These are phyloP conservation scores for Drosophila pegasa DNA, from an alignment of 2,888 invertebrate species.

Conservation along the genomic window DNA sequence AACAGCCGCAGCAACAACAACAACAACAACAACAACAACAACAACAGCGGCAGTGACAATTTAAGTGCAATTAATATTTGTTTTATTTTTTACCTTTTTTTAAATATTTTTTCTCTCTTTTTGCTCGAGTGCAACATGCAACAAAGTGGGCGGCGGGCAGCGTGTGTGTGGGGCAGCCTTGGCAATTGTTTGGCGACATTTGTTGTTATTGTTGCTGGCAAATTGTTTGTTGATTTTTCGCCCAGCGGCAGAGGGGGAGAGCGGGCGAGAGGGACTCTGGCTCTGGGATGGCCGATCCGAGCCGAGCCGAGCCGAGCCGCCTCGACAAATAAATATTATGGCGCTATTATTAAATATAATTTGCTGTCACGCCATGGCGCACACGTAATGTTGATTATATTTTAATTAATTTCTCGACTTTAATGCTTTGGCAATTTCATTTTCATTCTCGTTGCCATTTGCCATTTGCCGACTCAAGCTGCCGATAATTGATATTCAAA, in stretches of 20 bases:
- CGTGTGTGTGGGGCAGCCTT: slow-evolving; percentile 38
- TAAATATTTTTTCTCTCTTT: slow-evolving; percentile 5
- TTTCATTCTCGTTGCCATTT: slow-evolving; percentile 25
- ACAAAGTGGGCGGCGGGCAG: slow-evolving; percentile 40
- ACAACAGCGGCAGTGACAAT: slow-evolving; percentile 72
- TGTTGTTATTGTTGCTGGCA: slow-evolving; percentile 28
- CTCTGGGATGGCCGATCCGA: background rate
- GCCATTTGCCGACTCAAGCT: background rate
- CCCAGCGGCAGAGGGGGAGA: slow-evolving; percentile 18
- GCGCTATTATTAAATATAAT: slow-evolving; percentile 75
- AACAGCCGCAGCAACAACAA: slow-evolving; percentile 12
- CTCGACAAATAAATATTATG: slow-evolving; percentile 59
- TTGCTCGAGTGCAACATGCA: slow-evolving; percentile 62
- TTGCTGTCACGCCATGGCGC: slow-evolving; percentile 81
- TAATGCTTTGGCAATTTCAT: slow-evolving; percentile 81
- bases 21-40: slow-evolving; percentile 16
- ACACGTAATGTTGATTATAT: slow-evolving; percentile 82
- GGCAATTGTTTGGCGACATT: slow-evolving; percentile 23
- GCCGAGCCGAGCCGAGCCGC: background rate
- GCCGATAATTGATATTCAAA: background rate
- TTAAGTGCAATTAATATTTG: slow-evolving; percentile 75
- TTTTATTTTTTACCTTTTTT: slow-evolving; percentile 12
- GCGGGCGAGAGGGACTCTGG: background rate
- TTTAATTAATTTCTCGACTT: slow-evolving; percentile 81
- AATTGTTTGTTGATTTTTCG: slow-evolving; percentile 56